These are phyloP conservation scores for Tachycineta bicolor DNA, from an alignment of 2,113 vertebrate species.

Conservation along the genomic window DNA sequence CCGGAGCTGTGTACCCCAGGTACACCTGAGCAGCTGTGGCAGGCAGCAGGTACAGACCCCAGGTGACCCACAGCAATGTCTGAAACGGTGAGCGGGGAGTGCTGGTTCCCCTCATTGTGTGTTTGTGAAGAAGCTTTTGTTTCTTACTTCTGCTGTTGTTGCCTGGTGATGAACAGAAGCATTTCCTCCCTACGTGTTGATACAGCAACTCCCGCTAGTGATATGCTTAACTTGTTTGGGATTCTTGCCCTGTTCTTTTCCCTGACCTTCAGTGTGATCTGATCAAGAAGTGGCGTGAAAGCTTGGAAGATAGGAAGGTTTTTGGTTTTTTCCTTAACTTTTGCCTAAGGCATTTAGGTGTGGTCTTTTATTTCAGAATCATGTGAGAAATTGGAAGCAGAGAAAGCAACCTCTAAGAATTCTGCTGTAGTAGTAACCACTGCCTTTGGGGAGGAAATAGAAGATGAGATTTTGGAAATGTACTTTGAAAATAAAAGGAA, in stretches of 20 bases:
- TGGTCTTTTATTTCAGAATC: constrained; percentile 24
- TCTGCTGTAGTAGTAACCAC: constrained; percentile 19
- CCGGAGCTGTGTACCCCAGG: neutral
- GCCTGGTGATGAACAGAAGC: neutral
- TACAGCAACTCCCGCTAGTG: fast-evolving
- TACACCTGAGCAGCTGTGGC: neutral
- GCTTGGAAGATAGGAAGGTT: neutral
- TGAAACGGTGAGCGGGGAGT: neutral
- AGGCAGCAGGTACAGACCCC: fast-evolving
- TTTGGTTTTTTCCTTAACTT: neutral
- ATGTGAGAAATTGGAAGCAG: neutral
- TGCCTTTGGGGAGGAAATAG: constrained; percentile 26
- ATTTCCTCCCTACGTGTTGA: neutral
- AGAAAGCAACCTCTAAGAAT: neutral
- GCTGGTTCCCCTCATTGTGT: neutral
- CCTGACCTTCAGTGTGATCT: neutral
- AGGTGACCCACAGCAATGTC: neutral
- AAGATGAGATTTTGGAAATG: constrained; percentile 38
- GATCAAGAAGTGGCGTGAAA: neutral
- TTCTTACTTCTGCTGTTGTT: neutral
- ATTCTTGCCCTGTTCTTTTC: neutral
- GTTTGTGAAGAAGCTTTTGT: neutral
- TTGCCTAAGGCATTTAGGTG: neutral
- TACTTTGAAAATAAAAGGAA: constrained; percentile 66
- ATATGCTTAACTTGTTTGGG: neutral